Percentiles rank a stretch among this genome's conserved stretches.
phyloP scores from a whole-genome alignment of 2,797 vertebrate genomes.

The Ctenopoma multispine region DNA sequence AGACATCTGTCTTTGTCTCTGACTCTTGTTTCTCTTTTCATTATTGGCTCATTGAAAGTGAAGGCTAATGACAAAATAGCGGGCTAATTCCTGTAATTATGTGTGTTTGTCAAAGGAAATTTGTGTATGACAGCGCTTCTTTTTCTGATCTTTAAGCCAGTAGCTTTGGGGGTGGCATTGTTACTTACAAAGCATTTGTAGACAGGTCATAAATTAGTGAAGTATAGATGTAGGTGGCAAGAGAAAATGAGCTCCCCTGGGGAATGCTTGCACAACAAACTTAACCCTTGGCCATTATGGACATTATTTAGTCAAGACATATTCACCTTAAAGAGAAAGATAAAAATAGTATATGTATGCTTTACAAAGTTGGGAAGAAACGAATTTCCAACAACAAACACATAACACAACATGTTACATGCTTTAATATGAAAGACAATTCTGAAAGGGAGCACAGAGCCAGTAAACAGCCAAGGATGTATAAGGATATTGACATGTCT shows the following conservation, averaged over 20 bases:
- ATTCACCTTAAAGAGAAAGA: neutral
- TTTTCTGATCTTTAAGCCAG: conserved; percentile 69
- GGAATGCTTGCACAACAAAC: conserved; percentile 71
- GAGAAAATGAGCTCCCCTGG: conserved; percentile 56
- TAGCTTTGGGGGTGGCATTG: conserved; percentile 73
- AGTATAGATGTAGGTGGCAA: conserved; percentile 61
- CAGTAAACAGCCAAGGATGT: conserved; percentile 11
- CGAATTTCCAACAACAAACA: conserved; percentile 12
- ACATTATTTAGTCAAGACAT: conserved; percentile 4
- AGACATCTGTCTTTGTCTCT: conserved; percentile 82
- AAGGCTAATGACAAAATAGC: conserved; percentile 86
- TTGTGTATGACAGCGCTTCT: conserved; percentile 77
- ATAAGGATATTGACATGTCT: conserved; percentile 4
- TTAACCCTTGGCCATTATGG: conserved; percentile 51
- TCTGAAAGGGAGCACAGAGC: conserved; percentile 1
- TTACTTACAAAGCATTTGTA: conserved; percentile 63
- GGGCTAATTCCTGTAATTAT: conserved; percentile 87
- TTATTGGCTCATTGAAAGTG: conserved; percentile 82
- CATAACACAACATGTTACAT: neutral
- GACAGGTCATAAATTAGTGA: conserved; percentile 73
- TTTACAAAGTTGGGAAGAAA: neutral
- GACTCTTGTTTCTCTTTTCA: conserved; percentile 81
- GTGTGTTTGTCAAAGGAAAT: conserved; percentile 82
- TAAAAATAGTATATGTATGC: neutral
- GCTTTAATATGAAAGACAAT: neutral